Evolutionary conservation across 1,140 invertebrate genomes (phyloP).

Genomic region (Hypsibius dujardini): DNA sequence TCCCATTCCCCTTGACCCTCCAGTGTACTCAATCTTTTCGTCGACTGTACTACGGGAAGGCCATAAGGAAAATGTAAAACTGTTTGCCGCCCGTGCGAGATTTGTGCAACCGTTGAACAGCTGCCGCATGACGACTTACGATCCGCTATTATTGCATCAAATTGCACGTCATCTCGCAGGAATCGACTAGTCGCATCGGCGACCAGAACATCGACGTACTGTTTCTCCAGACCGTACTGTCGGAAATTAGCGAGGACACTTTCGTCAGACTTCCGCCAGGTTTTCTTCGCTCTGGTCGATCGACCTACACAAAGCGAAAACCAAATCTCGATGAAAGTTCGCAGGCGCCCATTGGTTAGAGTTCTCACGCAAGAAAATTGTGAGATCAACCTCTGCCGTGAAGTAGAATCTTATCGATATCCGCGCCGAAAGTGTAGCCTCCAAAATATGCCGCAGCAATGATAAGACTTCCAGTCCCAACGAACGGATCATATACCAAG

Average conservation of each 20-base stretch:
- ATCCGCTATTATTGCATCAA: constrained; percentile 81
- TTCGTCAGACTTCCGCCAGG: constrained; percentile 58
- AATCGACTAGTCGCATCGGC: constrained; percentile 66
- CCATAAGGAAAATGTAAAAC: too few relatives aligned
- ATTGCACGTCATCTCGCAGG: constrained; percentile 48
- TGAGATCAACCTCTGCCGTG: constrained; percentile 68
- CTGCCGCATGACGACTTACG: constrained; percentile 46
- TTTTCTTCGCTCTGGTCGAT: constrained; percentile 36
- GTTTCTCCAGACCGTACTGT: constrained; percentile 56
- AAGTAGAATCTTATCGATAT: constrained; percentile 81
- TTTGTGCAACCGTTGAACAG: constrained; percentile 23
- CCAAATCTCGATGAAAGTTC: constrained; percentile 18
- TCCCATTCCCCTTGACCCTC: too few relatives aligned
- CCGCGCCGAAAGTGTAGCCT: constrained; percentile 67
- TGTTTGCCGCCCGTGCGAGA: too few relatives aligned
- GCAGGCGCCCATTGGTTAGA: constrained; percentile 20
- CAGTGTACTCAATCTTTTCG: too few relatives aligned
- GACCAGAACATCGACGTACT: constrained; percentile 69
- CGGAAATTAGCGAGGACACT: constrained; percentile 62
- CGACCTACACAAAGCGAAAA: constrained; percentile 28
- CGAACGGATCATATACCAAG: constrained; percentile 79
- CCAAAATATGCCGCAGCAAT: constrained; percentile 77
- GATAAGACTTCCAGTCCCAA: constrained; percentile 74
- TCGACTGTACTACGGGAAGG: too few relatives aligned
- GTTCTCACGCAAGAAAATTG: constrained; percentile 41